Evolutionary conservation across 2,113 vertebrate genomes (phyloP).

Genomic region (Mungos mungo): DNA sequence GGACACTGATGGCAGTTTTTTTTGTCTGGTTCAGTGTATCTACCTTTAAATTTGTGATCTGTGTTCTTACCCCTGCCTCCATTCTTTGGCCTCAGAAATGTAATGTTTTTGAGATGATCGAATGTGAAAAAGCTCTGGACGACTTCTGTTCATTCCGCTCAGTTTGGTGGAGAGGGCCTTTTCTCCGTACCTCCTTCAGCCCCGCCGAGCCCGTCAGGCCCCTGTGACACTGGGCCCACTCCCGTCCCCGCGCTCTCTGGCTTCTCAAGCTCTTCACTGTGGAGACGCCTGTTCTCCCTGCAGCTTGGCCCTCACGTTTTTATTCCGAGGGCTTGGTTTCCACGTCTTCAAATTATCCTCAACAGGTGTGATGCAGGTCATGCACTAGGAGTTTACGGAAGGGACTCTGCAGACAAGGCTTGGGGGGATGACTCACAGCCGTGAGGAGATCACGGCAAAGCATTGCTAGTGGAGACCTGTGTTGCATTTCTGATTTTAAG

Average conservation of each 20-base stretch:
- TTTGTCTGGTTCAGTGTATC: background rate
- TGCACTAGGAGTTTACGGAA: background rate
- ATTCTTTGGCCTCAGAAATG: background rate
- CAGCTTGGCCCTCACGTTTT: background rate
- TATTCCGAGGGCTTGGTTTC: background rate
- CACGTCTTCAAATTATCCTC: background rate
- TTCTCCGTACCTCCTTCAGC: background rate
- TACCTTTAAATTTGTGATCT: background rate
- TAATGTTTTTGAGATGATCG: background rate
- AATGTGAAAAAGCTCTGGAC: background rate
- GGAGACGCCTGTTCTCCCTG: background rate
- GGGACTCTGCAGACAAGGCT: background rate
- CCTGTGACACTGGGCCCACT: background rate
- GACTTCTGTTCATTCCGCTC: background rate
- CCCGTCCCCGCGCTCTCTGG: background rate
- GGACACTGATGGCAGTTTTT: background rate
- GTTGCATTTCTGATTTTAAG: background rate
- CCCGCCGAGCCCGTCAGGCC: background rate
- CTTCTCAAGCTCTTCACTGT: background rate
- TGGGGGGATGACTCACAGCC: slow-evolving; percentile 22
- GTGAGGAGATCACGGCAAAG: background rate
- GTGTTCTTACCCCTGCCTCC: background rate
- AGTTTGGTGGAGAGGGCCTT: background rate
- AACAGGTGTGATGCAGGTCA: background rate
- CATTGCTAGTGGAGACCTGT: background rate